phyloP scores from a whole-genome alignment of 2,888 invertebrate species.

The Heliconius aoede region DNA sequence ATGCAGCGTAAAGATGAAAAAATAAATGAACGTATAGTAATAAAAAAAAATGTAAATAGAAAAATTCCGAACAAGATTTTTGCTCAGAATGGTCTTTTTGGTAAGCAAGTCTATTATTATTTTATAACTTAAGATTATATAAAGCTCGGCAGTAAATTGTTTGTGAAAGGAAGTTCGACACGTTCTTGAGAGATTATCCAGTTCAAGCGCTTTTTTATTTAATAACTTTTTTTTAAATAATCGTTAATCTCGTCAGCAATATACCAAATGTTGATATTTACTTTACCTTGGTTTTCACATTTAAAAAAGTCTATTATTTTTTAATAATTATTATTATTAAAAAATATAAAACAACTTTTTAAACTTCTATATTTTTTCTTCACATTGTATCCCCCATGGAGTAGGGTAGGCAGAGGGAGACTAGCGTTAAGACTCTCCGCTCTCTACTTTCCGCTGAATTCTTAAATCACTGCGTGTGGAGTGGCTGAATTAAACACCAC shows the following conservation, averaged over 20 bases:
- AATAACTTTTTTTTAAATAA: neutral
- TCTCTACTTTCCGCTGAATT: no score
- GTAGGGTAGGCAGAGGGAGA: no score
- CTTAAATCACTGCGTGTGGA: no score
- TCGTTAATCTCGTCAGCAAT: neutral
- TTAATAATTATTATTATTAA: no score
- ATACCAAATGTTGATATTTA: neutral
- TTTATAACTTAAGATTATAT: slow-evolving; percentile 12
- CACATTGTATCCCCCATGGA: no score
- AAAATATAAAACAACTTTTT: slow-evolving; percentile 18
- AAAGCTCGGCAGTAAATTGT: slow-evolving; percentile 10
- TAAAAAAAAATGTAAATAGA: neutral
- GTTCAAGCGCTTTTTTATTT: neutral
- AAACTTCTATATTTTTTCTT: no score
- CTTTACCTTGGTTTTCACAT: neutral
- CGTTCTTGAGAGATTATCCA: slow-evolving; percentile 11
- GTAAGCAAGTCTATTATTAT: slow-evolving; percentile 18
- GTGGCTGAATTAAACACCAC: no score
- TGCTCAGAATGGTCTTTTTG: neutral
- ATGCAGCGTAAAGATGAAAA: no score
- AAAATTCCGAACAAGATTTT: neutral
- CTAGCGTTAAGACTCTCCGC: no score
- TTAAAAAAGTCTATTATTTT: neutral
- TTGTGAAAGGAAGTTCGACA: slow-evolving; percentile 20
- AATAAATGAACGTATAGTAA: no score